Base-by-base conservation (phyloP, 2,797 vertebrate species). In the Melopsittacus undulatus region DNA sequence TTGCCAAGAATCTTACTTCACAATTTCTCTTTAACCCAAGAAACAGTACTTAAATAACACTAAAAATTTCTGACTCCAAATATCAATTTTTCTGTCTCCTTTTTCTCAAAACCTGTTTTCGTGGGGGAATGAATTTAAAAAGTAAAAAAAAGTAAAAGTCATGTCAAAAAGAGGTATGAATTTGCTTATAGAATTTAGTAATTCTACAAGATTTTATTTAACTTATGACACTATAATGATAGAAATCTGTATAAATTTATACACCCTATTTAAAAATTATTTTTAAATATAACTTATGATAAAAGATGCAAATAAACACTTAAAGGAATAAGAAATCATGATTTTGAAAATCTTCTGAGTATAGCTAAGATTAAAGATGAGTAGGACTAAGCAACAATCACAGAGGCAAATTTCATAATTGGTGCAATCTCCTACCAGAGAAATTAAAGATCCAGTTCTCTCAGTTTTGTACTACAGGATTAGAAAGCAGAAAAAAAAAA, bases 1-100 rank as follows among this genome's bases (percentile, higher is more conserved):
- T 85, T 96, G 94, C 93, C 94, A 96, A 95, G 75, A 96, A 75
- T 89, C 69, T 85, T 93, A 87, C 84, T 87, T 95, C 40, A 32
- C 52, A 73, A 64, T 56, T 97, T 96, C 91, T 92, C 82, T 83
- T 90, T 96, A 90, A 91, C 94, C 94, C 94, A 91, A 92, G 91
- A 96, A 96, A 96, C n/a, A 46, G 69, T 45, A 83, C 34, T 52
- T 94, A 88, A 34, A 56, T 88, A 89, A 96, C 68, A 80, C 79
- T 48, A 91, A 92, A 69, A 69, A 83, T 81, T 93, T 96, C 92
- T 95, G 89, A 67, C 84, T 88, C 81, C 70, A 92, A 83, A 46
- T 57, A 82, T 80, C 68, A 87, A 26, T 92, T 96, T 95, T 95
- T 70, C 21, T 75, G 38, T 66, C 34, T 83, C 62, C 3, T 61